Evolutionary conservation across 2,797 vertebrate species (phyloP).

Genomic region (Enteromius unitaeniatus): DNA sequence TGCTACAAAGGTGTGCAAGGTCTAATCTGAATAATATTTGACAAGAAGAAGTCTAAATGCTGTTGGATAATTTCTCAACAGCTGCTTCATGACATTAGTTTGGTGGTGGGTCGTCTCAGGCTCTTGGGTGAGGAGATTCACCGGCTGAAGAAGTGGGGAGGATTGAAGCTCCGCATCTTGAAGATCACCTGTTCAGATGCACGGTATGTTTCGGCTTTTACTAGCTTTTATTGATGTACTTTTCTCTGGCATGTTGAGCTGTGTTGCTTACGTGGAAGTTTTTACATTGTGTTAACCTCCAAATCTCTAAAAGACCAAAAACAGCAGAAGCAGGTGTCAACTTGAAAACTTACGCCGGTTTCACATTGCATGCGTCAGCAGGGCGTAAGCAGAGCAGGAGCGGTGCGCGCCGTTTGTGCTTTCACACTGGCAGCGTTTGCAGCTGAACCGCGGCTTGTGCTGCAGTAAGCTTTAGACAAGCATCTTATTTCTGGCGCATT

Average conservation of each 20-base stretch:
- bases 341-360: neutral
- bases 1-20: neutral
- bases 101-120: constrained; percentile 76
- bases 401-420: too few species aligned
- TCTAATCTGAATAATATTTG: neutral
- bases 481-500: too few species aligned
- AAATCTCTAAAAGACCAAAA: neutral
- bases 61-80: constrained; percentile 50
- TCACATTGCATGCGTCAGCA: too few species aligned
- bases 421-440: too few species aligned
- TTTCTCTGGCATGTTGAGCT: neutral
- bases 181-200: constrained; percentile 72
- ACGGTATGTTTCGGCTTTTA: constrained; percentile 64
- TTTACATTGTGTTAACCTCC: neutral
- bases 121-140: constrained; percentile 80
- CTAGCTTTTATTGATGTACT: neutral
- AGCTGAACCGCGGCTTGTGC: too few species aligned
- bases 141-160: constrained; percentile 75
- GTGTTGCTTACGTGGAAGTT: neutral
- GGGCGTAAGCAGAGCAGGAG: too few species aligned
- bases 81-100: constrained; percentile 77
- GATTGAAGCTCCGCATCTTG: constrained; percentile 71
- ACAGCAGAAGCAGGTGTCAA: neutral
- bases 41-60: neutral
- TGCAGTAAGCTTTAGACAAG: too few species aligned